Evolutionary conservation across 2,888 invertebrate species (phyloP).

Genomic region (Ferdinandea cuprea): DNA sequence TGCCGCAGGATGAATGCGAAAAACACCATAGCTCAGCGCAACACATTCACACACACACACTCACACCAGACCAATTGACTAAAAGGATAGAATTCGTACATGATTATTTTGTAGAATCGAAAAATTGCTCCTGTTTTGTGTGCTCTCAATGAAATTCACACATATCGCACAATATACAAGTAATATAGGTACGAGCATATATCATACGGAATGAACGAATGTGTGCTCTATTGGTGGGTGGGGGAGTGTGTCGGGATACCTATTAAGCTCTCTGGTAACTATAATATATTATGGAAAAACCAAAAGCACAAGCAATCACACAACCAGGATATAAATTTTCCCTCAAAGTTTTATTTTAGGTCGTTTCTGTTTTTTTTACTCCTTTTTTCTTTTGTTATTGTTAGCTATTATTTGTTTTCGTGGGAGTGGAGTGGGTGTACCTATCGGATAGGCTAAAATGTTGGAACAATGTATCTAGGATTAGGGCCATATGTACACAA

Average conservation of each 20-base stretch:
- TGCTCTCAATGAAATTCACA: constrained; percentile 74
- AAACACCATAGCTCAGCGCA: constrained; percentile 71
- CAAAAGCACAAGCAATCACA: constrained; percentile 77
- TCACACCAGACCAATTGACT: constrained; percentile 64
- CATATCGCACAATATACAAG: constrained; percentile 60
- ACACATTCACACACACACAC: constrained; percentile 55
- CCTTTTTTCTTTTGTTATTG: constrained; percentile 54
- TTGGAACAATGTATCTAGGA: constrained; percentile 43
- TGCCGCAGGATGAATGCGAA: constrained; percentile 73
- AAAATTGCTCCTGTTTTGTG: constrained; percentile 71
- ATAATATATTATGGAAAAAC: constrained; percentile 74
- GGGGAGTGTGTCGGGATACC: constrained; percentile 62
- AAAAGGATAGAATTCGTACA: constrained; percentile 75
- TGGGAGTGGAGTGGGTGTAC: too few species aligned
- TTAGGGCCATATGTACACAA: constrained; percentile 50
- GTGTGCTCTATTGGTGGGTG: constrained; percentile 30
- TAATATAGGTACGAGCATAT: constrained; percentile 70
- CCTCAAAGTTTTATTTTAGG: constrained; percentile 56
- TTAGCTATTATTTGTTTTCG: constrained; percentile 58
- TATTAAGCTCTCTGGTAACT: constrained; percentile 74
- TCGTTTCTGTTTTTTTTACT: constrained; percentile 26
- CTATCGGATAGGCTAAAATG: constrained; percentile 52
- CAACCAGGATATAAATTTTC: constrained; percentile 76
- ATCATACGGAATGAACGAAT: constrained; percentile 66
- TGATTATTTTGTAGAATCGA: constrained; percentile 74